phyloP scores from a whole-genome alignment of 2,113 vertebrate species.

The Apteryx mantelli region DNA sequence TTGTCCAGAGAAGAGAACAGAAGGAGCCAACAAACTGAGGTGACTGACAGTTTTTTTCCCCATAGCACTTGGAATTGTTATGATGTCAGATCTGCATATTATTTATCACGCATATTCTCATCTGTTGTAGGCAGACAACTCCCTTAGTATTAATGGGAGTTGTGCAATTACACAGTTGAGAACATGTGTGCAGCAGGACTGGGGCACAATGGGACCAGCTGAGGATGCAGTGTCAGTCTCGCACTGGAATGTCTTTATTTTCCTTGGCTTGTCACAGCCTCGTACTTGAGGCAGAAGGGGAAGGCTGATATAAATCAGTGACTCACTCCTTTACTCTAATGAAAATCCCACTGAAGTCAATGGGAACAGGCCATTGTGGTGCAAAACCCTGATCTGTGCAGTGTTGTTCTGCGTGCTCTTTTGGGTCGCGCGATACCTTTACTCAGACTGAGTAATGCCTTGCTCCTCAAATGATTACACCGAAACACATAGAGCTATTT shows the following conservation, averaged over 20 bases:
- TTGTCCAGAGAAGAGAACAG: slow-evolving; percentile 18
- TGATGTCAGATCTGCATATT: slow-evolving; percentile 18
- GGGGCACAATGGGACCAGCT: slow-evolving; percentile 28
- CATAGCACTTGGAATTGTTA: slow-evolving; percentile 7
- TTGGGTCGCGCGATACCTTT: slow-evolving; percentile 33
- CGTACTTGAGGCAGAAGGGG: slow-evolving; percentile 65
- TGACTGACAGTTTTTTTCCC: slow-evolving; percentile 49
- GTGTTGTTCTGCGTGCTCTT: slow-evolving; percentile 20
- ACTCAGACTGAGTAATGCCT: not conserved
- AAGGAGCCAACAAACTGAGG: slow-evolving; percentile 30
- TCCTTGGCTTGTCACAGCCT: slow-evolving; percentile 66
- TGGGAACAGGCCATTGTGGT: slow-evolving; percentile 55
- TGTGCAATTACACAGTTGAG: slow-evolving; percentile 35
- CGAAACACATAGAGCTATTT: not conserved
- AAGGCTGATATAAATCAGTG: slow-evolving; percentile 74
- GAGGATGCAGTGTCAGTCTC: slow-evolving; percentile 69
- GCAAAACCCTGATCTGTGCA: slow-evolving; percentile 38
- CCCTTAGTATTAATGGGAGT: slow-evolving; percentile 17
- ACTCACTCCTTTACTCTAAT: slow-evolving; percentile 33
- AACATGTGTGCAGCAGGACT: slow-evolving; percentile 52
- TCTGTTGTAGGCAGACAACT: slow-evolving; percentile 14
- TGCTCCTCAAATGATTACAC: not conserved
- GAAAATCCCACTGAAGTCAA: slow-evolving; percentile 48
- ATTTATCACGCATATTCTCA: slow-evolving; percentile 23
- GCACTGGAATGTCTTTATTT: slow-evolving; percentile 78